phyloP scores from a whole-genome alignment of 2,888 invertebrate genomes.

The Caenorhabditis sp. region DNA sequence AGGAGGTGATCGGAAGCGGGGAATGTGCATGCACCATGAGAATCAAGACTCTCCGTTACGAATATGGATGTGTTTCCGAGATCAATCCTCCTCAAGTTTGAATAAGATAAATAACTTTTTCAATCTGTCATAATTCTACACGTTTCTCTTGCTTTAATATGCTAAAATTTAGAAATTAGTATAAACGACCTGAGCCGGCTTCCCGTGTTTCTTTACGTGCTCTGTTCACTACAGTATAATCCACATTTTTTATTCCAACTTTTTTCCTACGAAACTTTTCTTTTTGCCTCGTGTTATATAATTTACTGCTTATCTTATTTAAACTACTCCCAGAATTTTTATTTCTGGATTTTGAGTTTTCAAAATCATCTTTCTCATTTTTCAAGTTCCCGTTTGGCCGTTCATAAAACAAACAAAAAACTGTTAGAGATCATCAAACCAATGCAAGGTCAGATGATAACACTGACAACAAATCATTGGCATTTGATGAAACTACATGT shows the following conservation, averaged over 20 bases:
- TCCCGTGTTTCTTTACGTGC: background rate
- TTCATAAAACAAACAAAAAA: conserved; percentile 6
- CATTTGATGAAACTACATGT: conserved; percentile 20
- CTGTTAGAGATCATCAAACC: background rate
- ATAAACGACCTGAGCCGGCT: conserved; percentile 5
- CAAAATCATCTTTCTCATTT: background rate
- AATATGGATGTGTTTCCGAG: conserved; percentile 54
- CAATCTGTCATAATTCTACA: background rate
- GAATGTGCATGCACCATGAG: conserved; percentile 60
- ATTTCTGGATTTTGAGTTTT: background rate
- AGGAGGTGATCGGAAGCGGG: conserved; percentile 4
- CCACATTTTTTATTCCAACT: too few relatives aligned
- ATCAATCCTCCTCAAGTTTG: conserved; percentile 53
- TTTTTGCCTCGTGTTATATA: background rate
- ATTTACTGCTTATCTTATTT: background rate
- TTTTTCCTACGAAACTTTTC: background rate
- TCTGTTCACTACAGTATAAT: too few relatives aligned
- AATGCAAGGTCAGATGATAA: conserved; percentile 4
- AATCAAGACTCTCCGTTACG: conserved; percentile 55
- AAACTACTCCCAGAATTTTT: too few relatives aligned
- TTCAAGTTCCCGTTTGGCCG: background rate
- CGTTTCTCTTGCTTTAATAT: conserved; percentile 44
- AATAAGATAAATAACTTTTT: background rate
- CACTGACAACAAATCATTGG: background rate
- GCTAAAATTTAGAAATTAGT: conserved; percentile 29